phyloP scores from a whole-genome alignment of 2,888 invertebrate genomes.

The Philaethria dido region DNA sequence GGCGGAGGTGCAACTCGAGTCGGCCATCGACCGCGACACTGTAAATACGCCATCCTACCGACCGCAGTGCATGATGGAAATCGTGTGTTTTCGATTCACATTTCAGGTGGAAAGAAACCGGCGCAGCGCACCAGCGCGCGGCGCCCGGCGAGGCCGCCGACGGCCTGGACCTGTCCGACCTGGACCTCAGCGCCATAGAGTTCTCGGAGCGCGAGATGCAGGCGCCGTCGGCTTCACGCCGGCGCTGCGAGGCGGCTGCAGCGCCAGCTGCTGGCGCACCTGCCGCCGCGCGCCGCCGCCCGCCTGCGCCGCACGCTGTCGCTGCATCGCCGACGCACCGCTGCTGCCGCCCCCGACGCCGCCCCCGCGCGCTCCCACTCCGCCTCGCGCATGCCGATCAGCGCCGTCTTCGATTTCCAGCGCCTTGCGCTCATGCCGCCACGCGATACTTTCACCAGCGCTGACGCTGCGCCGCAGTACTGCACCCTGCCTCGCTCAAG shows the following conservation, averaged over 20 bases:
- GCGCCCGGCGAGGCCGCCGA: conserved; percentile 52
- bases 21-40: conserved; percentile 53
- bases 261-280: conserved; percentile 87
- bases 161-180: conserved; percentile 83
- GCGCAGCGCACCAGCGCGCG: conserved; percentile 63
- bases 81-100: conserved; percentile 80
- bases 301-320: conserved; percentile 87
- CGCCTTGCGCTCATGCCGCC: too few relatives aligned
- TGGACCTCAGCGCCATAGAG: conserved; percentile 87
- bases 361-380: conserved; percentile 46
- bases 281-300: conserved; percentile 88
- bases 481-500: conserved; percentile 68
- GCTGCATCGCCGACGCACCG: conserved; percentile 83
- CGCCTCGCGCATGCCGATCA: conserved; percentile 63
- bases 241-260: conserved; percentile 88
- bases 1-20: conserved; percentile 34
- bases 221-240: conserved; percentile 83
- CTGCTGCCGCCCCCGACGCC: conserved; percentile 53
- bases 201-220: conserved; percentile 88
- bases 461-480: conserved; percentile 53
- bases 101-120: conserved; percentile 79
- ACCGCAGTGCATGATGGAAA: conserved; percentile 82
- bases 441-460: too few relatives aligned
- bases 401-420: too few relatives aligned
- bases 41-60: conserved; percentile 78